Percentiles rank a stretch among this genome's conserved stretches.
These are phyloP conservation scores for Spheniscus mendiculus DNA, from an alignment of 2,113 vertebrate genomes.

Conservation along the genomic window DNA sequence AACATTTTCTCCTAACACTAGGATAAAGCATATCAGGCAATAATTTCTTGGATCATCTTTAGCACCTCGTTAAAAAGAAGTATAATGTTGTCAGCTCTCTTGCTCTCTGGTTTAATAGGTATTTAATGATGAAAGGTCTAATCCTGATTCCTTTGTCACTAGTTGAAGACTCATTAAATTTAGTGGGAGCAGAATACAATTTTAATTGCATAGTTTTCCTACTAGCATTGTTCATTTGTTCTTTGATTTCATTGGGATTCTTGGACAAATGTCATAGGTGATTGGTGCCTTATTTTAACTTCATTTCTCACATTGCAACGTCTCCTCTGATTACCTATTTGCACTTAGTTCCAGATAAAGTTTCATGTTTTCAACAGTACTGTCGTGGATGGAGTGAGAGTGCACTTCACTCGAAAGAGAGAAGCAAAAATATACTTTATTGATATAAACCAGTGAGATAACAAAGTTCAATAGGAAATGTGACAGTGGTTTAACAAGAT, in stretches of 20 bases:
- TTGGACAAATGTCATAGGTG: background rate
- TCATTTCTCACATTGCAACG: background rate
- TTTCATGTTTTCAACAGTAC: background rate
- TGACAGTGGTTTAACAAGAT: too few species aligned
- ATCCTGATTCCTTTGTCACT: conserved; percentile 12
- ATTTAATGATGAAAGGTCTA: conserved; percentile 34
- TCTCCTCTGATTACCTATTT: background rate
- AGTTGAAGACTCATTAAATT: background rate
- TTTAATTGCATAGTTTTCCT: conserved; percentile 15
- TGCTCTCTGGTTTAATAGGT: background rate
- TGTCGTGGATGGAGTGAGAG: too few species aligned
- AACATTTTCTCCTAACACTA: background rate
- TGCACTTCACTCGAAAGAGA: too few species aligned
- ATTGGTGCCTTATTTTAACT: background rate
- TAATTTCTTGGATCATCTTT: conserved; percentile 52
- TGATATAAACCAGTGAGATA: too few species aligned
- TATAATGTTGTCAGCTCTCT: conserved; percentile 22
- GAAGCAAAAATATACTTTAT: too few species aligned
- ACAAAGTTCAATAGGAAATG: too few species aligned
- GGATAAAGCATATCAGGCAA: background rate
- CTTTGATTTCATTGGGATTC: background rate
- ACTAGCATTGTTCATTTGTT: background rate
- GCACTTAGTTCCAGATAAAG: background rate
- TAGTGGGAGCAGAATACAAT: background rate
- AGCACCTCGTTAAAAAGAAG: conserved; percentile 46